Base-by-base conservation (phyloP, 92 coral and sea anemone genomes). In the Hydrozoanthus gracilis region DNA sequence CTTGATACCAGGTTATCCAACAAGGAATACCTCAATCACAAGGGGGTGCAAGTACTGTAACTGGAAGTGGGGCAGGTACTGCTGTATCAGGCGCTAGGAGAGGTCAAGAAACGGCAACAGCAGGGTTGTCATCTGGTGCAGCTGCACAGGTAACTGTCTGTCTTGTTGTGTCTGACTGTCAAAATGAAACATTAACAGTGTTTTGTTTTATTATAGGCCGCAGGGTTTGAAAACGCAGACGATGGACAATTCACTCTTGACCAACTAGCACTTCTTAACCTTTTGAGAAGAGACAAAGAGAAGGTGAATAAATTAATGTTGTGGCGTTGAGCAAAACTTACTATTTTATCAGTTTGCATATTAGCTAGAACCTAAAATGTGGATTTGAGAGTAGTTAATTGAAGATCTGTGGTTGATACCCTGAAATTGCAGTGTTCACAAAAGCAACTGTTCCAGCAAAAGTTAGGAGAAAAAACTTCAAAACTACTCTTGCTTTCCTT, bases 211-310 rank as follows among this genome's bases (percentile, higher is more conserved):
- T 47, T n/a, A 3, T 47, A 80, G 85, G 74, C 73, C 74, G 64
- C 48, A 11, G 85, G 74, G 11, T 58, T 60, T 65, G 88, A 49
- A 4, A 70, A 82, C 72, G 49, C 76, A 0, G 91, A 83, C 49
- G 88, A 91, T 35, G 80, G 82, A 82, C 89, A 88, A 44, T 82
- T 91, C 16, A 94, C 94, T 11, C 88, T 92, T 44, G 90, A 94
- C 67, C 95, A 94, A 86, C 71, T 92, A 18, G 94, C 92, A 76
- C 93, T 94, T 4, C 84, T 90, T 65, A 92, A 88, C 84, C 89
- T 94, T 6, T 80, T 94, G 39, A 83, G 93, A 82, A 88, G 51
- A 88, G 93, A 86, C 73, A 94, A 94, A 89, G 98, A 94, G 82
- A 92, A 91, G 93, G 98, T 91, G 44, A 51, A 5, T 64, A 58